Conservation (phyloP, 2,797 vertebrate genomes). For the Danio aesculapii region DNA sequence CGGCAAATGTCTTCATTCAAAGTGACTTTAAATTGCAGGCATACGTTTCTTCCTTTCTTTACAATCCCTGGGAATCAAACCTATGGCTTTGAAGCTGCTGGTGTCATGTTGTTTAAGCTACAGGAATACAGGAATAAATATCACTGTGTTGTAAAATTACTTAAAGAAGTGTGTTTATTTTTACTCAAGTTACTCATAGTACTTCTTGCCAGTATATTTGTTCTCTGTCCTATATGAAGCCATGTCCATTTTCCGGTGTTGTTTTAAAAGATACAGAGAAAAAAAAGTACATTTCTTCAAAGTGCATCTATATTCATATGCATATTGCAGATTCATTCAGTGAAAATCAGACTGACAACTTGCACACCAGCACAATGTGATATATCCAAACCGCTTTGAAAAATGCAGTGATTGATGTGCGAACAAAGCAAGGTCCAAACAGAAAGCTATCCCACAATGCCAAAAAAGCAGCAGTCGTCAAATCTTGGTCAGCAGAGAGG, state of each 20-base stretch:
- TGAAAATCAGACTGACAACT: constrained; percentile 2
- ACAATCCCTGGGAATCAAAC: too few relatives aligned
- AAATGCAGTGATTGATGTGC: constrained; percentile 18
- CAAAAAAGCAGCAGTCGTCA: constrained; percentile 26
- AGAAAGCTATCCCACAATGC: background rate
- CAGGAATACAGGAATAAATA: too few relatives aligned
- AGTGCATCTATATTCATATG: background rate
- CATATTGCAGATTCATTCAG: background rate
- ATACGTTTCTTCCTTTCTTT: too few relatives aligned
- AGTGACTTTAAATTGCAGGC: too few relatives aligned
- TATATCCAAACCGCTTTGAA: background rate
- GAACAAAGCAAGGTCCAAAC: constrained; percentile 9
- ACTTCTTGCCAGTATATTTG: background rate
- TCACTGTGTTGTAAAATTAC: too few relatives aligned
- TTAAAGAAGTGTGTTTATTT: too few relatives aligned
- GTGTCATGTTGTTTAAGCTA: too few relatives aligned
- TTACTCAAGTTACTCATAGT: background rate
- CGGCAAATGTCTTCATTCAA: too few relatives aligned
- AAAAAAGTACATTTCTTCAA: background rate
- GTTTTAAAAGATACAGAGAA: background rate
- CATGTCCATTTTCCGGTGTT: background rate
- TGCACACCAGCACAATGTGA: background rate
- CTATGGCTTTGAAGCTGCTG: too few relatives aligned
- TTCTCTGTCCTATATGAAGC: background rate
- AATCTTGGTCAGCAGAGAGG: background rate